A percentile compares a stretch with the other conserved stretches of the same genome.
phyloP scores from a whole-genome alignment of 2,113 vertebrate genomes.

The Leucopsar rothschildi region DNA sequence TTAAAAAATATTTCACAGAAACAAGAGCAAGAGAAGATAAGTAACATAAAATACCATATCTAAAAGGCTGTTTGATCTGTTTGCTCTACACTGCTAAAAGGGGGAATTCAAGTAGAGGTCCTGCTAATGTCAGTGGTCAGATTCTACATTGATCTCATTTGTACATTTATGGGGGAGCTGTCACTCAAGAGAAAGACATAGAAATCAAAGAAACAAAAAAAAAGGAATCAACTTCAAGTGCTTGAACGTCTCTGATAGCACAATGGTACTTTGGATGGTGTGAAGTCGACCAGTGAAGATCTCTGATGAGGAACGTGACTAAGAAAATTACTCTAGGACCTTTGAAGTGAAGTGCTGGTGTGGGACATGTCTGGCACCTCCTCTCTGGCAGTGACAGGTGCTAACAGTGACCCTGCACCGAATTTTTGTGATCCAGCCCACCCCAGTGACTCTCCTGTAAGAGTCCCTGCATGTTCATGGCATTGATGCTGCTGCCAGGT shows the following conservation, averaged over 20 bases:
- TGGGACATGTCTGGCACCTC: neutral
- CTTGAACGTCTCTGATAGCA: neutral
- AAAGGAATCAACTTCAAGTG: neutral
- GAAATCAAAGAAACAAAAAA: neutral
- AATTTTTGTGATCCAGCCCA: neutral
- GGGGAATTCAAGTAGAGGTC: neutral
- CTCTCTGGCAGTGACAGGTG: neutral
- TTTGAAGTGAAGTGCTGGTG: neutral
- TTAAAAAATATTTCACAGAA: neutral
- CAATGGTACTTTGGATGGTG: neutral
- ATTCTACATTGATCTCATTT: neutral
- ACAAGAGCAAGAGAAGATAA: neutral
- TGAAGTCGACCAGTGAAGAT: neutral
- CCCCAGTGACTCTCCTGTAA: neutral
- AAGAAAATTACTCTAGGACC: neutral
- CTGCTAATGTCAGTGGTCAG: neutral
- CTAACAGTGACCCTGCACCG: neutral
- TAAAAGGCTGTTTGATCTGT: neutral
- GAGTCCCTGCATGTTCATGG: fast-evolving
- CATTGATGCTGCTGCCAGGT: neutral
- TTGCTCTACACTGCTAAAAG: neutral
- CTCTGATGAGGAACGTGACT: neutral
- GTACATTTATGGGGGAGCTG: neutral
- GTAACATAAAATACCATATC: neutral
- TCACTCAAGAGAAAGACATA: neutral